These are phyloP conservation scores for Sympetrum striolatum DNA, from an alignment of 2,888 invertebrate species.

Conservation along the genomic window DNA sequence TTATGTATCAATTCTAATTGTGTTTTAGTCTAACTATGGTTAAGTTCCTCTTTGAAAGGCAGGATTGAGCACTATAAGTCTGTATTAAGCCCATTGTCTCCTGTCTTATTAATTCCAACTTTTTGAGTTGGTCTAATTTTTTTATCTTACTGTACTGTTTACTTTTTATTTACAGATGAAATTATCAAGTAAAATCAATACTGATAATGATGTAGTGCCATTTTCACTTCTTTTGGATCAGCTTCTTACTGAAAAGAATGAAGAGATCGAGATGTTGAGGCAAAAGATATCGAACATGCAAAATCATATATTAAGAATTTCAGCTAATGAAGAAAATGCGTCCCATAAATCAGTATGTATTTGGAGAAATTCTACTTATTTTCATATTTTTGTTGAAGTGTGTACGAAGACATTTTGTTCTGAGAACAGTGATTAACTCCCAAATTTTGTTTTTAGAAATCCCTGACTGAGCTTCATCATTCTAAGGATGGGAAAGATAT, in stretches of 20 bases:
- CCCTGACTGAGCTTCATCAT: too few species aligned
- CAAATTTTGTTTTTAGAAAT: too few species aligned
- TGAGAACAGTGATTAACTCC: too few species aligned
- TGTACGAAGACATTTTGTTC: neutral
- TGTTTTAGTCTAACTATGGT: too few species aligned
- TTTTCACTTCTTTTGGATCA: slow-evolving; percentile 68
- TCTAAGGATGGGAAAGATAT: too few species aligned
- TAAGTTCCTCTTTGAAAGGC: too few species aligned
- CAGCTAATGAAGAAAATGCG: neutral
- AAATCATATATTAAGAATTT: neutral
- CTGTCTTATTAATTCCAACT: neutral
- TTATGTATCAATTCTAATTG: too few species aligned
- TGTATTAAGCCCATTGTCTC: too few species aligned
- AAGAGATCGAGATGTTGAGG: slow-evolving; percentile 69
- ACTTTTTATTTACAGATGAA: neutral
- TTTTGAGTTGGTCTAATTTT: neutral
- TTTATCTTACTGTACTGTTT: too few species aligned
- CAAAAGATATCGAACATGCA: neutral
- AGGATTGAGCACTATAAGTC: too few species aligned
- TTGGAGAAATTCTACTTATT: neutral
- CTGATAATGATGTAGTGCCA: slow-evolving; percentile 51
- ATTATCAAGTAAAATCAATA: neutral
- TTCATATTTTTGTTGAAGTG: neutral
- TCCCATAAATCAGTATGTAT: neutral
- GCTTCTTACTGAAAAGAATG: slow-evolving; percentile 73